Conservation (phyloP, 2,888 invertebrate species). For the Dusona sp. region DNA sequence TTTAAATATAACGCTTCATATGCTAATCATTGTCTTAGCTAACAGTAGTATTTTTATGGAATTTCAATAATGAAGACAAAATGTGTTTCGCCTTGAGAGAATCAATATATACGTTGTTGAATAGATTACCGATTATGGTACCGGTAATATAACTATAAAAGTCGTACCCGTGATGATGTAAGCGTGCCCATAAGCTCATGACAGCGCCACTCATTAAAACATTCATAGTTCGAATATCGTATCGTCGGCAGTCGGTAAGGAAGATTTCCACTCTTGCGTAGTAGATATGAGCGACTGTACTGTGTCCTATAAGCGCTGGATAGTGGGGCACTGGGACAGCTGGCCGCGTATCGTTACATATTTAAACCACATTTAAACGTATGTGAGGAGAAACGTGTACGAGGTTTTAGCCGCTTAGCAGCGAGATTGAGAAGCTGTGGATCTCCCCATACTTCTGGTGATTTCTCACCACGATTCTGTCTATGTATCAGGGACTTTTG, state of each 20-base stretch:
- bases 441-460: neutral
- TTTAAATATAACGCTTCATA: neutral
- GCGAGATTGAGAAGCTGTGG: neutral
- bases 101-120: neutral
- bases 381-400: no score
- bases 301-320: no score
- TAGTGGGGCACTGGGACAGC: no score
- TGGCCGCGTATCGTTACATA: no score
- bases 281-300: no score
- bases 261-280: neutral
- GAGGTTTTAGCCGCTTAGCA: neutral
- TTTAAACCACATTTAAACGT: no score
- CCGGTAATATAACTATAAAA: neutral
- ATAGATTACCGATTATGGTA: neutral
- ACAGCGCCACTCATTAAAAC: neutral
- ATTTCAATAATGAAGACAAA: neutral
- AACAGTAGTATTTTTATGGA: neutral
- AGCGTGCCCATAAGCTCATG: neutral
- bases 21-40: neutral
- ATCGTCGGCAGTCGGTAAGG: neutral
- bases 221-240: neutral
- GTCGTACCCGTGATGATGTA: neutral
- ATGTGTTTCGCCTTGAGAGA: neutral
- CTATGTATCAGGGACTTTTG: constrained; percentile 10
- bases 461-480: neutral